phyloP scores from a whole-genome alignment of 2,888 invertebrate genomes.

The Acanthoscelides obtectus region DNA sequence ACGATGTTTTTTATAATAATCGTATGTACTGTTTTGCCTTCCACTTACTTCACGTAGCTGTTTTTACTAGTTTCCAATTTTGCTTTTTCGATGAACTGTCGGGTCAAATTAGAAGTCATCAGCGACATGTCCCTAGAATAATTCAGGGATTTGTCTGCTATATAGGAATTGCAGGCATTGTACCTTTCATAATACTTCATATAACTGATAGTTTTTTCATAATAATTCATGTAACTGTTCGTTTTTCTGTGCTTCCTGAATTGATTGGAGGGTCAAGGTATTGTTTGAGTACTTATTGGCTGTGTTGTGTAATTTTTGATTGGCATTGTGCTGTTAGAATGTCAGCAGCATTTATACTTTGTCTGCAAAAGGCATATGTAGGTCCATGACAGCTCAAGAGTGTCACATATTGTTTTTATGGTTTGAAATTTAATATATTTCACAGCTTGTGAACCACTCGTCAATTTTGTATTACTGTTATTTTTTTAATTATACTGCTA shows the following conservation, averaged over 20 bases:
- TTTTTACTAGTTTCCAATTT: background rate
- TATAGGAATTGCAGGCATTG: too few relatives aligned
- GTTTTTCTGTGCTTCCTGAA: background rate
- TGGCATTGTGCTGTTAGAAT: conserved; percentile 9
- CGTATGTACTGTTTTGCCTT: conserved; percentile 15
- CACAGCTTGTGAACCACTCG: conserved; percentile 19
- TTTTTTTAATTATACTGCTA: conserved; percentile 24
- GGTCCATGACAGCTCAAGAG: conserved; percentile 19
- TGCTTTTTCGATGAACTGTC: too few relatives aligned
- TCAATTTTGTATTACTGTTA: conserved; percentile 27
- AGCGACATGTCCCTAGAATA: too few relatives aligned
- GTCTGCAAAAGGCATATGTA: conserved; percentile 8
- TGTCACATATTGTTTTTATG: conserved; percentile 14
- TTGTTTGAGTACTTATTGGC: conserved; percentile 32
- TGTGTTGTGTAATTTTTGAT: conserved; percentile 30
- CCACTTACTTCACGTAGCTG: conserved; percentile 12
- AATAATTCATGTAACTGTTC: too few relatives aligned
- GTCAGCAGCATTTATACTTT: conserved; percentile 1
- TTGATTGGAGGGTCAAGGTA: background rate
- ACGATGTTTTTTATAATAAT: background rate
- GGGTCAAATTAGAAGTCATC: too few relatives aligned
- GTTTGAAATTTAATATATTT: conserved; percentile 35
- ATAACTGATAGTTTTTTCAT: too few relatives aligned
- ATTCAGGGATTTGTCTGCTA: too few relatives aligned
- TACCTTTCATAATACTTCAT: too few relatives aligned